Evolutionary conservation across 2,113 vertebrate genomes (phyloP).

Genomic region (Mobula birostris): DNA sequence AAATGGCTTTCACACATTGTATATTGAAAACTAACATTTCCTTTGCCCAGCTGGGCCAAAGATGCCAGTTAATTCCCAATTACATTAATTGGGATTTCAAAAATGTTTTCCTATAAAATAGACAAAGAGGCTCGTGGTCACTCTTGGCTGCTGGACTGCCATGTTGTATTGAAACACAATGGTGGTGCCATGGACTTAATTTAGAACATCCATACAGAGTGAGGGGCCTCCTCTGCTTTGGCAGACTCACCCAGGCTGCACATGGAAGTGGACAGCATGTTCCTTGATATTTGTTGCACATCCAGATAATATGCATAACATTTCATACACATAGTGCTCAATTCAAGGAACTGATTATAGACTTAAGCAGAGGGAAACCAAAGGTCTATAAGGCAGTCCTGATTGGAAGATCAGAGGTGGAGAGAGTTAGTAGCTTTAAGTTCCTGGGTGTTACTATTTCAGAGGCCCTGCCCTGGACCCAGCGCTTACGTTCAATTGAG

Average conservation of each 20-base stretch:
- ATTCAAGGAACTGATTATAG: not conserved
- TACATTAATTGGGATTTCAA: not conserved
- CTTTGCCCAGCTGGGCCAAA: not conserved
- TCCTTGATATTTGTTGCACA: not conserved
- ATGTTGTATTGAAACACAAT: not conserved
- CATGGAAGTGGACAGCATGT: not conserved
- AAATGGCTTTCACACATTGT: slow-evolving; percentile 6
- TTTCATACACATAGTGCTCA: not conserved
- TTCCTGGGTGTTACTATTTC: too few species aligned
- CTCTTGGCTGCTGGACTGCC: not conserved
- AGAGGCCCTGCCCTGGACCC: too few species aligned
- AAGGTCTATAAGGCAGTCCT: too few species aligned
- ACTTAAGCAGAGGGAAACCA: too few species aligned
- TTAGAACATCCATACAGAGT: not conserved
- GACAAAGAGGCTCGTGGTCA: not conserved
- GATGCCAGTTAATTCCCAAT: not conserved
- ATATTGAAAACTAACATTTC: not conserved
- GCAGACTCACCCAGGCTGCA: not conserved
- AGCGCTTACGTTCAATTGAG: too few species aligned
- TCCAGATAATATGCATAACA: not conserved
- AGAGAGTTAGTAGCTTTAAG: too few species aligned
- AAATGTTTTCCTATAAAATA: not conserved
- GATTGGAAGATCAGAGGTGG: too few species aligned
- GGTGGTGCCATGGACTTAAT: not conserved
- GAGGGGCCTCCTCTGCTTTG: not conserved